phyloP scores from a whole-genome alignment of 1,140 invertebrate genomes.

The Saxidomus purpurata region DNA sequence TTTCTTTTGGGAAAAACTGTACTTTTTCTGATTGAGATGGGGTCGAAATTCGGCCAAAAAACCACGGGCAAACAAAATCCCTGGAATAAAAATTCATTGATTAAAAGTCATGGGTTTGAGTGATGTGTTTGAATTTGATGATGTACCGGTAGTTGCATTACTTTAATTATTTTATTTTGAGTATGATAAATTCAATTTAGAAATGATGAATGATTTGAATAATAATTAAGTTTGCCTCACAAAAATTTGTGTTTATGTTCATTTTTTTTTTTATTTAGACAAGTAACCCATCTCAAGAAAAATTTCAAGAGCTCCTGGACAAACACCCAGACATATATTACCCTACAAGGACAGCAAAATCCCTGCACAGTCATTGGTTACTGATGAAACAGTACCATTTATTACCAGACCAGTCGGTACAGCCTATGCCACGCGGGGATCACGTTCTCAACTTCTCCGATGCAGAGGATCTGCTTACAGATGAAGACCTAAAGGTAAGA shows the following conservation, averaged over 20 bases:
- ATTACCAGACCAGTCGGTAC: slow-evolving; percentile 94
- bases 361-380: slow-evolving; percentile 95
- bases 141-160: too few species aligned
- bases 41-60: too few species aligned
- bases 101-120: too few species aligned
- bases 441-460: slow-evolving; percentile 95
- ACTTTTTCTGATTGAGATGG: too few species aligned
- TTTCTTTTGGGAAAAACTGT: too few species aligned
- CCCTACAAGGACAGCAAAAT: slow-evolving; percentile 94
- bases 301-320: slow-evolving; percentile 95
- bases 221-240: too few species aligned
- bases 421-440: slow-evolving; percentile 88
- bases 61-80: too few species aligned
- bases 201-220: too few species aligned
- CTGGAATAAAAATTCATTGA: too few species aligned
- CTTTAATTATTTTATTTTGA: too few species aligned
- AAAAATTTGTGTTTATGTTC: not conserved
- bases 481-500: slow-evolving; percentile 90
- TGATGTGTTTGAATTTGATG: too few species aligned
- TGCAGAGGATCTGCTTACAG: slow-evolving; percentile 95
- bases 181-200: too few species aligned
- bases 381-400: slow-evolving; percentile 97
- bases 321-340: slow-evolving; percentile 91
- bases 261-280: slow-evolving; percentile 72
- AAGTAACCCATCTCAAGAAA: slow-evolving; percentile 91